Conservation (phyloP, 2,888 invertebrate species). For the Phaonia tiefii region DNA sequence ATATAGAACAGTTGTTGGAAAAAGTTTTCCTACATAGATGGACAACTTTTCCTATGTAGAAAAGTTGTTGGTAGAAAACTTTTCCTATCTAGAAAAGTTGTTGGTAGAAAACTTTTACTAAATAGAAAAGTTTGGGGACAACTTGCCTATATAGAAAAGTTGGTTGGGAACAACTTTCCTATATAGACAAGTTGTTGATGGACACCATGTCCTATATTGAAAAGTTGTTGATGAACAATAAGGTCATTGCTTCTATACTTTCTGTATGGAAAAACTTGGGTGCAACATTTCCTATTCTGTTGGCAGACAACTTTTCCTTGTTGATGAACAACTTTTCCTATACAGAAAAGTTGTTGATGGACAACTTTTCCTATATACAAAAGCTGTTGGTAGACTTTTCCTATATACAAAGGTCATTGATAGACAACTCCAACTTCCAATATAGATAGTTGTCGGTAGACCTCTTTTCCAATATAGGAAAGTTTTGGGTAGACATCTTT, state of each 20-base stretch:
- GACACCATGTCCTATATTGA: constrained; percentile 1
- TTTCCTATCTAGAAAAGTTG: neutral
- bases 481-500: neutral
- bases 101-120: neutral
- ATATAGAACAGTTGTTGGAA: too few relatives aligned
- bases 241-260: neutral
- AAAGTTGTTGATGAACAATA: neutral
- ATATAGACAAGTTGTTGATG: neutral
- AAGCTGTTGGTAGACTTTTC: neutral
- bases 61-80: neutral
- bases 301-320: too few relatives aligned
- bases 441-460: too few relatives aligned
- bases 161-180: neutral
- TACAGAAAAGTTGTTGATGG: neutral
- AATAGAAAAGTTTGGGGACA: neutral
- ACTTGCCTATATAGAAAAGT: neutral
- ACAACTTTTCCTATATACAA: neutral
- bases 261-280: neutral
- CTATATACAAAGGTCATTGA: neutral
- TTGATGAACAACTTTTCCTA: neutral
- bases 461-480: constrained; percentile 1
- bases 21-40: too few relatives aligned
- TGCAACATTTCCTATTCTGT: too few relatives aligned
- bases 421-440: too few relatives aligned
- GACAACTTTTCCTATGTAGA: neutral